phyloP scores from a whole-genome alignment of 2,797 vertebrate species.

The Pseudomugil gertrudae region DNA sequence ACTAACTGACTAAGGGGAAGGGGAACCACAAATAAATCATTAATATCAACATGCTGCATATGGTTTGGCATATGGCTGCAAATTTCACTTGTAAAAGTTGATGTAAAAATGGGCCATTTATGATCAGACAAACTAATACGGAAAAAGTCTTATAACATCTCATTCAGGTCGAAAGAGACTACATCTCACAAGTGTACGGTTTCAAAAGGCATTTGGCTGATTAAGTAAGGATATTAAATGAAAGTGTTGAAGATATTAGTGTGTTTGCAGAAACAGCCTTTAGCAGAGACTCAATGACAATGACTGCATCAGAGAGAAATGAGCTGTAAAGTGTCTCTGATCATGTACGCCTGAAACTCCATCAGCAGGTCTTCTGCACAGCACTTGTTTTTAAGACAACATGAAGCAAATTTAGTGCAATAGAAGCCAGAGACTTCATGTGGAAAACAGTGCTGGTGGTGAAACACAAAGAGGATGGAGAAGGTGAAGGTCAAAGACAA shows the following conservation, averaged over 20 bases:
- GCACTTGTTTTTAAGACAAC: slow-evolving; percentile 59
- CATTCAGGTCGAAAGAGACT: neutral
- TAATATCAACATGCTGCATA: slow-evolving; percentile 31
- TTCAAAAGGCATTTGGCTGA: slow-evolving; percentile 30
- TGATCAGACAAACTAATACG: slow-evolving; percentile 8
- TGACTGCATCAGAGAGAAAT: slow-evolving; percentile 44
- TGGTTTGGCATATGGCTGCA: slow-evolving; percentile 15
- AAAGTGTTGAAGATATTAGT: slow-evolving; percentile 19
- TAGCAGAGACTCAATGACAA: slow-evolving; percentile 24
- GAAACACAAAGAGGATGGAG: slow-evolving; percentile 21
- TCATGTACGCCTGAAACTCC: slow-evolving; percentile 25
- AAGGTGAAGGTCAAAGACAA: slow-evolving; percentile 26
- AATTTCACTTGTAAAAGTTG: slow-evolving; percentile 18
- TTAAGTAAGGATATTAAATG: slow-evolving; percentile 29
- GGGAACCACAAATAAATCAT: slow-evolving; percentile 42
- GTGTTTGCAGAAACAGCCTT: slow-evolving; percentile 34
- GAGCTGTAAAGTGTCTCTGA: slow-evolving; percentile 40
- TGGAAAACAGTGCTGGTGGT: slow-evolving; percentile 21
- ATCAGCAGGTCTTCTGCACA: slow-evolving; percentile 55
- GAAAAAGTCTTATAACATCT: neutral
- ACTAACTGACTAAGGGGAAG: slow-evolving; percentile 34
- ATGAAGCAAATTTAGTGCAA: slow-evolving; percentile 44
- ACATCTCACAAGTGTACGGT: slow-evolving; percentile 26
- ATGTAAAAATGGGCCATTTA: neutral
- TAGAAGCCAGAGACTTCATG: slow-evolving; percentile 54